Conservation (phyloP, 2,113 vertebrate genomes). For the Pollimyrus isidori region DNA sequence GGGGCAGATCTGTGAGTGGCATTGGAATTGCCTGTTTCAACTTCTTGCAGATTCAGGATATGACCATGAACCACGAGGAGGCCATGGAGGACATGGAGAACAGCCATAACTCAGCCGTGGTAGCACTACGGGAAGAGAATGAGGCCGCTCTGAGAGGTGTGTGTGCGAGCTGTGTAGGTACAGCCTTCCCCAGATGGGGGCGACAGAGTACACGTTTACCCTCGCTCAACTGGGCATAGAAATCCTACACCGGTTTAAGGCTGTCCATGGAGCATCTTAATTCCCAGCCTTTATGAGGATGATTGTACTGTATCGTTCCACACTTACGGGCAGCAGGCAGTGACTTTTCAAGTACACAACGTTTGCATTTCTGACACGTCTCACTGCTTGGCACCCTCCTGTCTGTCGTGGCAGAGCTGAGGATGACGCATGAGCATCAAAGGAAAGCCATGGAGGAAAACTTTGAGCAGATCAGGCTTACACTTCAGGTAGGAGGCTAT, state of each 20-base stretch:
- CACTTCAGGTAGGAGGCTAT: conserved; percentile 70
- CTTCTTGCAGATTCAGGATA: conserved; percentile 73
- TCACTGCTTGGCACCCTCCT: not conserved
- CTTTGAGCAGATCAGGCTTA: conserved; percentile 82
- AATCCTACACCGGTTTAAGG: not conserved
- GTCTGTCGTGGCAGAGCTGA: conserved; percentile 65
- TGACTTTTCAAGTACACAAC: not conserved
- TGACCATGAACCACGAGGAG: conserved; percentile 70
- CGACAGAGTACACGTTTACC: not conserved
- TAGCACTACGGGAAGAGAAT: conserved; percentile 77
- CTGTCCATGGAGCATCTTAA: not conserved
- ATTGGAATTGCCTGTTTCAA: conserved; percentile 4
- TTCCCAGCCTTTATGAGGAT: not conserved
- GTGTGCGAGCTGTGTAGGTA: not conserved
- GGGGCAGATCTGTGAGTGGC: not conserved
- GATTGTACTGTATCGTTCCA: not conserved
- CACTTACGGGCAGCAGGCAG: not conserved
- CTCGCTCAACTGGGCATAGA: not conserved
- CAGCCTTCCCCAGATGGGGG: not conserved
- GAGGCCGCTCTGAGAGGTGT: conserved; percentile 79
- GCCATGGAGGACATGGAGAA: conserved; percentile 73
- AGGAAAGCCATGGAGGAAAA: conserved; percentile 78
- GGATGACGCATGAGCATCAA: conserved; percentile 79
- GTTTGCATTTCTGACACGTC: conserved; percentile 1
- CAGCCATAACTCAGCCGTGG: conserved; percentile 70